phyloP scores from a whole-genome alignment of 2,888 invertebrate genomes.

The Schizotus pectinicornis region DNA sequence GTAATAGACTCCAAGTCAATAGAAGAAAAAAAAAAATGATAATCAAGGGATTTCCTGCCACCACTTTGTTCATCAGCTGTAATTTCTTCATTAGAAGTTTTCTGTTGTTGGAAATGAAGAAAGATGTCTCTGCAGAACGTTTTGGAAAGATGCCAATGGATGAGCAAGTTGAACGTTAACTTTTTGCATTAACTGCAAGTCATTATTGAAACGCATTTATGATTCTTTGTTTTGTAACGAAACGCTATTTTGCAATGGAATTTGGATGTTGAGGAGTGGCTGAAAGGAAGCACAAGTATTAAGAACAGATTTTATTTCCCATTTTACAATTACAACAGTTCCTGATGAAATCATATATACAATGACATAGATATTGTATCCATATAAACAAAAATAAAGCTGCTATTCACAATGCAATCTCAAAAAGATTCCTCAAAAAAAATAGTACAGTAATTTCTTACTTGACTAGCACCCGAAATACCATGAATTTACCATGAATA shows the following conservation, averaged over 20 bases:
- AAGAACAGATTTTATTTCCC: constrained; percentile 51
- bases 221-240: too few species aligned
- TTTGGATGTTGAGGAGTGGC: background rate
- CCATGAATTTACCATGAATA: constrained; percentile 34
- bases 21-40: too few species aligned
- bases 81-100: too few species aligned
- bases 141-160: too few species aligned
- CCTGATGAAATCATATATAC: constrained; percentile 35
- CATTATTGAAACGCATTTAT: background rate
- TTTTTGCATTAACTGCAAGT: too few species aligned
- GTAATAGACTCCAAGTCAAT: too few species aligned
- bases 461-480: constrained; percentile 44
- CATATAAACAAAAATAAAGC: constrained; percentile 40
- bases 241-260: background rate
- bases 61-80: too few species aligned
- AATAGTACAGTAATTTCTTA: constrained; percentile 36
- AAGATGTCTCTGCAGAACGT: too few species aligned
- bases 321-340: constrained; percentile 40
- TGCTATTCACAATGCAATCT: constrained; percentile 39
- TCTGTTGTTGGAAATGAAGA: too few species aligned
- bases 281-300: constrained; percentile 5
- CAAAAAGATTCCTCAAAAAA: constrained; percentile 27
- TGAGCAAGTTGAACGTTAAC: too few species aligned
- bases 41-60: too few species aligned
- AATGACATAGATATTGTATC: constrained; percentile 33